These are phyloP conservation scores for Campoletis sonorensis DNA, from an alignment of 1,140 invertebrate species.

Conservation along the genomic window DNA sequence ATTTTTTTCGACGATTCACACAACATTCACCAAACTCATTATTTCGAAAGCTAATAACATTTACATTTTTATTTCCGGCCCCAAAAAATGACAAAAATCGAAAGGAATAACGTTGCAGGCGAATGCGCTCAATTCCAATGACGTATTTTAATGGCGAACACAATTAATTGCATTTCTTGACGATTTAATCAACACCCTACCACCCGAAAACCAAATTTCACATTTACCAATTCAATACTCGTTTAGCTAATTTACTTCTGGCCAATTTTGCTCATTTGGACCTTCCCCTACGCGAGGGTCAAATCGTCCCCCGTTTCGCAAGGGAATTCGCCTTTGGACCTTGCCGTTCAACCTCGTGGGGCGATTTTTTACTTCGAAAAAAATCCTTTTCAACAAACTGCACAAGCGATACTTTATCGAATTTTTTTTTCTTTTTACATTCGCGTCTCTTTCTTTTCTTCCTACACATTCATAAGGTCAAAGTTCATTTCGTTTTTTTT, in stretches of 20 bases:
- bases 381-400: neutral
- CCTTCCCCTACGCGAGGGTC: neutral
- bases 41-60: too few species aligned
- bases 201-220: neutral
- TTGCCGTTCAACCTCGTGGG: neutral
- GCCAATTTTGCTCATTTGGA: neutral
- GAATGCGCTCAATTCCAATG: too few species aligned
- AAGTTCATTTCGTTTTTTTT: too few species aligned
- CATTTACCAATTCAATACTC: conserved; percentile 12
- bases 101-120: too few species aligned
- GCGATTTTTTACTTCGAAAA: neutral
- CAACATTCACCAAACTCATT: neutral
- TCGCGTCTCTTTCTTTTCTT: neutral
- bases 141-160: neutral
- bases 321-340: neutral
- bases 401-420: neutral
- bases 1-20: neutral
- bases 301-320: neutral
- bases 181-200: neutral
- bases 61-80: too few species aligned
- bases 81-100: too few species aligned
- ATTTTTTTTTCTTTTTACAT: neutral
- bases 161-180: neutral
- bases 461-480: neutral
- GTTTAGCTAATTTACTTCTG: conserved; percentile 18